phyloP scores from a whole-genome alignment of 2,113 vertebrate species.

The Crotophaga sulcirostris region DNA sequence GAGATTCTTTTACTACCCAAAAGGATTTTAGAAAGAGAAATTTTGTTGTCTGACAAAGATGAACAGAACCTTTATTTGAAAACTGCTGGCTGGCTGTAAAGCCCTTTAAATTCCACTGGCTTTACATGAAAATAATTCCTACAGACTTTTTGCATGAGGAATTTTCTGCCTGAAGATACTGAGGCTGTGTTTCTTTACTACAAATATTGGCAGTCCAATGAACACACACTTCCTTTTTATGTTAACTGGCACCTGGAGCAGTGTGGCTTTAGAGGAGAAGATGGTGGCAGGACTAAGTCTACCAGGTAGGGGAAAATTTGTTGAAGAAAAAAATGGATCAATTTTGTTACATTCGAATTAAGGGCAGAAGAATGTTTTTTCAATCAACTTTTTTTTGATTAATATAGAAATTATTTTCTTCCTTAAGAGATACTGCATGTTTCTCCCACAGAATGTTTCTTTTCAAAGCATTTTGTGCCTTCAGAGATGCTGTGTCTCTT shows the following conservation, averaged over 20 bases:
- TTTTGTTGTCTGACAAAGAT: not conserved
- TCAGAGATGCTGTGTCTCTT: not conserved
- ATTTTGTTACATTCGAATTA: not conserved
- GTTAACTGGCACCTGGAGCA: not conserved
- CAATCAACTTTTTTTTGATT: not conserved
- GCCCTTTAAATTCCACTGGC: not conserved
- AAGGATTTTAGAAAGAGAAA: not conserved
- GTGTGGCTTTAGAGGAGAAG: not conserved
- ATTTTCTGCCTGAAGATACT: not conserved
- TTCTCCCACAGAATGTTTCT: not conserved
- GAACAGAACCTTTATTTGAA: not conserved
- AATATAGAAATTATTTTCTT: not conserved
- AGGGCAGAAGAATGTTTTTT: not conserved
- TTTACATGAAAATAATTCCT: not conserved
- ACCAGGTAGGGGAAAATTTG: not conserved
- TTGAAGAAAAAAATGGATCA: not conserved
- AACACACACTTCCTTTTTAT: not conserved
- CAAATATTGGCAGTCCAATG: not conserved
- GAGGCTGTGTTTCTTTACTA: not conserved
- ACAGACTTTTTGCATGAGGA: not conserved
- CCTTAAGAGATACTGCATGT: not conserved
- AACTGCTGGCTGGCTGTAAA: not conserved
- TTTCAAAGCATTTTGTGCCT: not conserved
- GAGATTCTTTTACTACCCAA: not conserved
- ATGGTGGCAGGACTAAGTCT: not conserved